Conservation (phyloP, 2,113 vertebrate genomes). For the Sturnus vulgaris region DNA sequence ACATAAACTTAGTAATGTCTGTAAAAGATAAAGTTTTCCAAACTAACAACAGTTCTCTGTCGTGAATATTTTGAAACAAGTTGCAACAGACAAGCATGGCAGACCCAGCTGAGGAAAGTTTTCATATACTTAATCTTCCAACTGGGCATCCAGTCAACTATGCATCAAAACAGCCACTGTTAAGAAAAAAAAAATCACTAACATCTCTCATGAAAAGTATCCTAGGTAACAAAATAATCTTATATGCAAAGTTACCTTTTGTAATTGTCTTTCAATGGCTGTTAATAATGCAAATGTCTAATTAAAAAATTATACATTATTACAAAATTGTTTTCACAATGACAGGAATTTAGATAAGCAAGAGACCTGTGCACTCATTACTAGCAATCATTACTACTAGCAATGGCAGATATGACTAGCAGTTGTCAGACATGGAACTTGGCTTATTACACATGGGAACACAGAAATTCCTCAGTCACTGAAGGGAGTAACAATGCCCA, state of each 20-base stretch:
- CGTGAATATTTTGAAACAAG: slow-evolving; percentile 51
- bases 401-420: slow-evolving; percentile 31
- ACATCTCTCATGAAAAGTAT: slow-evolving; percentile 46
- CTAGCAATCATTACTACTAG: not conserved
- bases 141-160: slow-evolving; percentile 73
- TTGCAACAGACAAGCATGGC: slow-evolving; percentile 54
- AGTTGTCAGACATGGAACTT: slow-evolving; percentile 17
- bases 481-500: not conserved
- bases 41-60: slow-evolving; percentile 17
- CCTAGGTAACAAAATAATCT: slow-evolving; percentile 66
- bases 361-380: not conserved
- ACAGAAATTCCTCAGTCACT: not conserved
- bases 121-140: slow-evolving; percentile 68
- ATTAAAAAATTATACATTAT: slow-evolving; percentile 29
- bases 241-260: slow-evolving; percentile 67
- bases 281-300: slow-evolving; percentile 74
- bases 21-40: slow-evolving; percentile 10
- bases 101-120: slow-evolving; percentile 52
- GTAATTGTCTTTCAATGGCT: slow-evolving; percentile 79
- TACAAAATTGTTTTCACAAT: slow-evolving; percentile 27
- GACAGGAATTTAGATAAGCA: slow-evolving; percentile 43
- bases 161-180: slow-evolving; percentile 64
- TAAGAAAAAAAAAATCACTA: slow-evolving; percentile 55
- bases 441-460: slow-evolving; percentile 11
- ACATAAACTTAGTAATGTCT: not conserved